Evolutionary conservation across 2,888 invertebrate genomes (phyloP).

Genomic region (Chromoteleia sp.): DNA sequence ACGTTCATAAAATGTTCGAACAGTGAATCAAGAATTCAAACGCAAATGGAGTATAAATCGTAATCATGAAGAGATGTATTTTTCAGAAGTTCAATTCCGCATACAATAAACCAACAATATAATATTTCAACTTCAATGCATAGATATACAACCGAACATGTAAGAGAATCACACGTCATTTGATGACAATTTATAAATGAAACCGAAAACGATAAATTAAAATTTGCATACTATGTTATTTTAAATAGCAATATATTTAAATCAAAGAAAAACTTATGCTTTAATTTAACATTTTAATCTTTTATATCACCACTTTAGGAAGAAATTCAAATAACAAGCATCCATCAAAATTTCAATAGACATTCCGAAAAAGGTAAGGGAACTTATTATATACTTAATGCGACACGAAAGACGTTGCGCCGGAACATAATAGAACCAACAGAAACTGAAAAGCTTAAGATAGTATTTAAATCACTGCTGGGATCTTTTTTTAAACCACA

Average conservation of each 20-base stretch:
- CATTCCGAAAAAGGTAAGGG: no score
- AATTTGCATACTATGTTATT: slow-evolving; percentile 4
- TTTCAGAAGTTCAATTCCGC: slow-evolving; percentile 37
- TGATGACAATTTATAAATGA: slow-evolving; percentile 48
- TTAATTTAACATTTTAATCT: no score
- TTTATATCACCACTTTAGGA: no score
- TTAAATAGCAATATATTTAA: no score
- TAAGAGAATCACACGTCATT: slow-evolving; percentile 18
- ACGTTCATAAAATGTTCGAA: slow-evolving; percentile 56
- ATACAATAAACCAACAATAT: slow-evolving; percentile 39
- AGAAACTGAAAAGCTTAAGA: slow-evolving; percentile 15
- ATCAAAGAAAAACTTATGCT: no score
- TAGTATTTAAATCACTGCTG: slow-evolving; percentile 15
- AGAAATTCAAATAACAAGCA: no score
- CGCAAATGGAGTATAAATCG: slow-evolving; percentile 61
- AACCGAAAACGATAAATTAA: slow-evolving; percentile 12
- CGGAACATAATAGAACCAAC: slow-evolving; percentile 10
- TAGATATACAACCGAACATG: slow-evolving; percentile 20
- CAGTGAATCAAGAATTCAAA: slow-evolving; percentile 62
- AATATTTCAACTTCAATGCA: slow-evolving; percentile 45
- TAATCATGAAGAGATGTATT: slow-evolving; percentile 50
- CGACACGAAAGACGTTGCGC: not conserved
- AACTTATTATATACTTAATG: not conserved
- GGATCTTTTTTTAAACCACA: slow-evolving; percentile 36
- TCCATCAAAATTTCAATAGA: no score